Base-by-base conservation (phyloP, 92 coral and sea anemone species). In the Porites divaricata region DNA sequence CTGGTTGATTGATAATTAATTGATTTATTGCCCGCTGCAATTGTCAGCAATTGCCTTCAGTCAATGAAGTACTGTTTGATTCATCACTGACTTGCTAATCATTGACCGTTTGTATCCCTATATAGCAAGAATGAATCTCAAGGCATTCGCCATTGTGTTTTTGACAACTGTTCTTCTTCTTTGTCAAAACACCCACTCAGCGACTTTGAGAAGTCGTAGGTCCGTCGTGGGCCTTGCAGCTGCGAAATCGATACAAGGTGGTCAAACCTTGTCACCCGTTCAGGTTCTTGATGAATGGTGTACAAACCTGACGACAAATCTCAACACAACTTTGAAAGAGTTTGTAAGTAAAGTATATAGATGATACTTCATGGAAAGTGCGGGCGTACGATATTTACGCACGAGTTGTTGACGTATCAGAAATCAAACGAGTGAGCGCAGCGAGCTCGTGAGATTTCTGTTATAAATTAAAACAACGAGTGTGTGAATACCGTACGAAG, bases 221-320 rank as follows among this genome's bases (percentile, higher is more conserved):
- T 79, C 72, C 19, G 14, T 11, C 5, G 25, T 24, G 12, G 83
- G 61, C 75, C n/a, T 9, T 28, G 23, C 53, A 67, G 9, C 23
- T 35, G 66, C 54, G 15, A 64, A 65, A 15, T 56, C 63, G 48
- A 48, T 22, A 53, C 73, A 65, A 78, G 58, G 70, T 6, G 83
- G 74, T 35, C 26, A 23, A 49, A 1, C 63, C 4, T 21, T 78
- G 9, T 21, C 86, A 3, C 70, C 78, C 28, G 25, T 22, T 45
- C 74, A 86, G 41, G 64, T 66, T n/a, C 65, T 90, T 26, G 74
- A 86, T 20, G 75, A 66, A 73, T 91, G 94, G 94, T 91, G 94
- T 50, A 50, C 13, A 10, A 91, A 84, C 69, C 58, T 79, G 8
- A 90, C 94, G 50, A 71, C 65, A 16, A 83, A 87, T 21, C 76